Percentiles rank a stretch among this genome's conserved stretches.
Evolutionary conservation across 2,113 vertebrate genomes (phyloP).

Genomic region (Tretioscincus oriximinensis): DNA sequence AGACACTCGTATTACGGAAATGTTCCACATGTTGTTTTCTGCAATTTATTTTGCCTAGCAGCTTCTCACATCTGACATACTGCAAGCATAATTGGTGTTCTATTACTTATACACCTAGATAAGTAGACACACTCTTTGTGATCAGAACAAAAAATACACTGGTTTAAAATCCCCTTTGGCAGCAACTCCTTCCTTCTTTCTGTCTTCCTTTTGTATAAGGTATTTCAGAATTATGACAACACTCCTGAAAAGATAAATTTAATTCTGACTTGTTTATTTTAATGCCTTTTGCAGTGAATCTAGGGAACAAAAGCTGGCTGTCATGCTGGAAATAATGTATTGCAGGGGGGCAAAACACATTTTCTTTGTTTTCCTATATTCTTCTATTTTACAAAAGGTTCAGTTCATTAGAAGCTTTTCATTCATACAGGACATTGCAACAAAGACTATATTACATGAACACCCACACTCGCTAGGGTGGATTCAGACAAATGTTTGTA

Average conservation of each 20-base stretch:
- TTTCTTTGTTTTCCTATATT: conserved; percentile 51
- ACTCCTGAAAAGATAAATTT: conserved; percentile 60
- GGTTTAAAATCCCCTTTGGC: neutral
- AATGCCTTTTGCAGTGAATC: conserved; percentile 51
- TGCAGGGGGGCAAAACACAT: conserved; percentile 35
- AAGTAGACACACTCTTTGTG: neutral
- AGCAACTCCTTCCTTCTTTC: neutral
- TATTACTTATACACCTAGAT: neutral
- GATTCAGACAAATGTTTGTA: conserved; percentile 2
- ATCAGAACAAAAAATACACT: neutral
- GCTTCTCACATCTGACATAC: neutral
- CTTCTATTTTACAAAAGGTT: conserved; percentile 40
- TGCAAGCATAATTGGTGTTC: neutral
- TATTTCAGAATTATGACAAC: conserved; percentile 43
- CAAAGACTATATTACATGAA: neutral
- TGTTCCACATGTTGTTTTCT: neutral
- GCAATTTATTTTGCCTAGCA: neutral
- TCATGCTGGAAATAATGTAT: conserved; percentile 46
- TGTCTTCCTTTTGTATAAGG: neutral
- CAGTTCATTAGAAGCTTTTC: conserved; percentile 30
- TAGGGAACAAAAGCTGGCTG: conserved; percentile 60
- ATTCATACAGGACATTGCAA: conserved; percentile 16
- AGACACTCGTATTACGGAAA: neutral
- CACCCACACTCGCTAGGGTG: neutral
- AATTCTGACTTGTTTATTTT: conserved; percentile 50